Base-by-base conservation (phyloP, 2,888 invertebrate species). In the Psylliodes chrysocephalus region DNA sequence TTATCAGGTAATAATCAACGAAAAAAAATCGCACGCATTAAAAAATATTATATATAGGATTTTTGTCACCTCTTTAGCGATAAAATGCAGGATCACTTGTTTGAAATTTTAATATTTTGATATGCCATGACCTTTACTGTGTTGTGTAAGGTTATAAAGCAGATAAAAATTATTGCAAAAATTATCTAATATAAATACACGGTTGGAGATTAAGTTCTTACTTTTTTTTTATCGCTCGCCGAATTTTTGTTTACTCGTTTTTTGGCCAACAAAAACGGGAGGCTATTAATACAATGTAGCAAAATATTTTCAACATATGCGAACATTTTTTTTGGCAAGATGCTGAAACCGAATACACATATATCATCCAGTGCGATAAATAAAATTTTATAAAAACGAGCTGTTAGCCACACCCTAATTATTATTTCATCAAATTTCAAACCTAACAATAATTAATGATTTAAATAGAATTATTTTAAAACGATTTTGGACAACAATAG, bases 281-380 rank as follows among this genome's bases (percentile, higher is more conserved):
- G 55, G 59, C 66, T 66, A 66, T 62, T 62, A 66, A 62, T 66
- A 66, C 66, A 59, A 59, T 66, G 66, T 62, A 66, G 66, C 59
- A 59, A 66, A 63, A 62, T 66, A 66, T 66, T 62, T 66, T 61
- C 66, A 59, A 60, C 59, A 66, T 51, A 55, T 51, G 49, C 18
- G 33, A 49, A 35, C 12, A 57, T n/a, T 33, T 59, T 62, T 54
- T n/a, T 62, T 66, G 66, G 66, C 66, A 66, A 12, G 25, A 8
- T 10, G 8, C 15, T 25, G n/a, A 12, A 51, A 5, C 15, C 18
- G n/a, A 12, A 51, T 18, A 18, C 57, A 19, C 18, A 59, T 59
- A 25, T 59, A 49, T 51, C 40, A 35, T 49, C 38, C 25, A 33
- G 17, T 12, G 22, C 28, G 47, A 38, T 57, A 47, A 57, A 35